Evolutionary conservation across 2,888 invertebrate genomes (phyloP).

Genomic region (Theodoxus fluviatilis): DNA sequence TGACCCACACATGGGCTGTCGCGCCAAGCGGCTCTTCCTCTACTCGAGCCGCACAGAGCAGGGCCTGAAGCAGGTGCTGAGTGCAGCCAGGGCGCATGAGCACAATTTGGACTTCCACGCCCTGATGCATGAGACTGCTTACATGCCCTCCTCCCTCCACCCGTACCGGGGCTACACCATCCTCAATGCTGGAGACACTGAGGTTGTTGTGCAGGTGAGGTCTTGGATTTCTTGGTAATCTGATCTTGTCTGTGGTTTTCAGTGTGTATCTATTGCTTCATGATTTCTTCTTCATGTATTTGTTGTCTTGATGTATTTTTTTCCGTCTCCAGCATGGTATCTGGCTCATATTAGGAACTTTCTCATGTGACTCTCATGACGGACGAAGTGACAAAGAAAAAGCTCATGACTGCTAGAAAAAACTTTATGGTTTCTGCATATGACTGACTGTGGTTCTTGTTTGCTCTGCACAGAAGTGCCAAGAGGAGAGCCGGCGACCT

Average conservation of each 20-base stretch:
- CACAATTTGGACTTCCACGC: conserved; percentile 56
- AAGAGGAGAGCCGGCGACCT: conserved; percentile 74
- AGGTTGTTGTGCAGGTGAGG: conserved; percentile 25
- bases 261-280: neutral
- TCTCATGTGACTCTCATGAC: no score
- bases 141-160: conserved; percentile 75
- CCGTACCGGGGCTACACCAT: conserved; percentile 83
- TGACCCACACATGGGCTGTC: conserved; percentile 57
- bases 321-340: no score
- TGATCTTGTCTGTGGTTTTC: neutral
- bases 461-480: conserved; percentile 45
- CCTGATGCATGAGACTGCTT: conserved; percentile 55
- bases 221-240: neutral
- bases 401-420: no score
- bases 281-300: conserved; percentile 11
- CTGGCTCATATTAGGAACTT: no score
- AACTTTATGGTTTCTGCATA: neutral
- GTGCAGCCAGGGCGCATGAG: conserved; percentile 74
- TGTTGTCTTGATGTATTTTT: no score
- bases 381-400: no score
- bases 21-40: conserved; percentile 76
- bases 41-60: conserved; percentile 87
- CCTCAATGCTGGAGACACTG: conserved; percentile 69
- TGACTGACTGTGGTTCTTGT: neutral
- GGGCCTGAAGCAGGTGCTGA: conserved; percentile 76